Evolutionary conservation across 2,797 vertebrate species (phyloP), one percentile per base, ranked within the genome.

Genomic region (Poeciliopsis infans): DNA sequence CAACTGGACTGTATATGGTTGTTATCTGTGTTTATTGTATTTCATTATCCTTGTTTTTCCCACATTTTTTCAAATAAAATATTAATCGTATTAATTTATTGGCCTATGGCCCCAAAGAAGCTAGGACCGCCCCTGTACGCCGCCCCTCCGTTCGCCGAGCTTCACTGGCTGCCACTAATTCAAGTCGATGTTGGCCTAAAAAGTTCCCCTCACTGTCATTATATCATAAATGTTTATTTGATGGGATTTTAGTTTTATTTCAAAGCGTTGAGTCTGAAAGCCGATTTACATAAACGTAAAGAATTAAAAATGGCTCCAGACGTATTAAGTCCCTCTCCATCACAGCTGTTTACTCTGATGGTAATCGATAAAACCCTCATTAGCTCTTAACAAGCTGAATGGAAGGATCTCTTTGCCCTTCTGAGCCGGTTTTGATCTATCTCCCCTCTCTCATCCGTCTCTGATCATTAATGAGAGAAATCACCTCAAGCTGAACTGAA

Each of bases 391-490:
- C 74, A 79, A 57, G 68, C n/a, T 12, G 68, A 79, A 84, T 78
- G 78, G 77, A 68, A 79, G 59, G 57, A 61, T 46, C 51, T 81
- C 75, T 88, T 91, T 83, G 87, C 81, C 89, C 87, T 86, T 85
- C 74, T 8, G 59, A 81, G 84, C n/a, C 8, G 59, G 64, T 78
- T 89, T 83, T 89, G 82, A 93, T 85, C 79, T 53, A 55, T 83
- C 68, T 6, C 76, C 49, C 12, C 61, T 46, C 77, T 55, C 59
- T 80, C 77, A 66, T 78, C 25, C 12, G 47, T 47, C 36, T 84
- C 73, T 89, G 81, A 76, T 93, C 87, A 87, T 88, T 91, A 92
- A 87, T 84, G 86, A 79, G 83, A 83, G 28, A 47, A 74, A 87
- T 87, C 86, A 85, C 86, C 89, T 79, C 69, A 18, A 59, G 77